phyloP scores from a whole-genome alignment of 2,113 vertebrate species.

The Pongo abelii region DNA sequence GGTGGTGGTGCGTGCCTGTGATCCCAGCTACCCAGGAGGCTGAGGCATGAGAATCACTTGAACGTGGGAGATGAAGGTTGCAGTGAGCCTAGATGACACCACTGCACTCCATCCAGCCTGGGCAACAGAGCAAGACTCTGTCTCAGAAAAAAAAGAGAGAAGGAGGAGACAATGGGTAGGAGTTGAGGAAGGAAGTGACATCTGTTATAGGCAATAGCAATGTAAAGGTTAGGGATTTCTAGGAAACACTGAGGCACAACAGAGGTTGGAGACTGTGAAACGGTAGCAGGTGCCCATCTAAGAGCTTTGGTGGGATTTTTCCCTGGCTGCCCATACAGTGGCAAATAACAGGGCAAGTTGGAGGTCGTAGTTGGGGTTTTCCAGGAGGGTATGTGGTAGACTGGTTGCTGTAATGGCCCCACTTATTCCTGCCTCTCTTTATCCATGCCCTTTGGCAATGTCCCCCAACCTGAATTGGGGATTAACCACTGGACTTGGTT shows the following conservation, averaged over 20 bases:
- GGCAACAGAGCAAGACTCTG: too few species aligned
- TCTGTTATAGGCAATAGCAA: too few species aligned
- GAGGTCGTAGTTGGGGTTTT: accelerated
- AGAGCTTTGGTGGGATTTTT: too few species aligned
- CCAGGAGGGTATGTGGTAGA: too few species aligned
- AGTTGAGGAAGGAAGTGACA: background rate
- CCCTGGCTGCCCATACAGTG: background rate
- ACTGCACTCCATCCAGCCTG: too few species aligned
- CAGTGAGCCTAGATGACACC: too few species aligned
- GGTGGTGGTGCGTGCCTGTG: too few species aligned
- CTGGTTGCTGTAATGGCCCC: background rate
- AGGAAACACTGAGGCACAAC: background rate
- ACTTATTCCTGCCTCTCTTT: background rate
- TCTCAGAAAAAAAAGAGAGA: background rate
- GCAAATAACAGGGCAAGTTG: background rate
- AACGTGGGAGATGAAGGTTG: too few species aligned
- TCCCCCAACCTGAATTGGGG: background rate
- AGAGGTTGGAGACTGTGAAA: background rate
- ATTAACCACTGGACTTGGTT: background rate
- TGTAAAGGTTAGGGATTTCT: background rate
- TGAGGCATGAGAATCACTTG: too few species aligned
- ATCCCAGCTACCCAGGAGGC: too few species aligned
- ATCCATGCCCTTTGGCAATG: accelerated
- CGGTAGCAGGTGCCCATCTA: too few species aligned
- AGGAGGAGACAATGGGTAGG: background rate